Conservation (phyloP, 2,113 vertebrate genomes). For the Rostratula benghalensis region DNA sequence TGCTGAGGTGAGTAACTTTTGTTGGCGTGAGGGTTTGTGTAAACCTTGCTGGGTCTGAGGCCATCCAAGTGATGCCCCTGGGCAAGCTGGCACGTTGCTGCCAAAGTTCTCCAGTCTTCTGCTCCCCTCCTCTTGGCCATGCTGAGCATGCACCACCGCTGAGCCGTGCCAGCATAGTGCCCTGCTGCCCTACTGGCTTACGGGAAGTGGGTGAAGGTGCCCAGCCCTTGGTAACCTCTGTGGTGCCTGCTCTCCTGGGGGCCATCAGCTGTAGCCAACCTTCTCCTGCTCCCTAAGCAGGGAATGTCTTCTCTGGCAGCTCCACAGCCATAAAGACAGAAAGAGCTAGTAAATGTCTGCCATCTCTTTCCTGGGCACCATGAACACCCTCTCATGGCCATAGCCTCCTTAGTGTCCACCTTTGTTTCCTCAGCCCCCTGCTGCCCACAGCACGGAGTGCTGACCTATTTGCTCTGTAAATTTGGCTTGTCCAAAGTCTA, state of each 20-base stretch:
- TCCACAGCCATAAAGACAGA: not conserved
- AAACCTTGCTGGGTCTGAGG: not conserved
- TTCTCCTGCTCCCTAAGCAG: not conserved
- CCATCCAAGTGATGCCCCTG: not conserved
- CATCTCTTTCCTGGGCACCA: not conserved
- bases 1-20: not conserved
- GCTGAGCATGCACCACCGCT: rapidly evolving
- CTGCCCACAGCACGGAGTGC: not conserved
- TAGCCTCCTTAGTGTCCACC: not conserved
- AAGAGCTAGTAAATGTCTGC: not conserved
- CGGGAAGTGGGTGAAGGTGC: not conserved
- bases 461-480: rapidly evolving
- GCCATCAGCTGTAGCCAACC: not conserved
- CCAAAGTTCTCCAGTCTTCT: not conserved
- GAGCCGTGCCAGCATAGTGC: rapidly evolving
- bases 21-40: rapidly evolving
- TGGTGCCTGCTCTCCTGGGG: not conserved
- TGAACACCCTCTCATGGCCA: too few species aligned
- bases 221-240: not conserved
- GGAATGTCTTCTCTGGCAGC: not conserved
- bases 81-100: rapidly evolving
- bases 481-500: not conserved
- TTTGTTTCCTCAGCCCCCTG: not conserved
- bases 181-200: not conserved
- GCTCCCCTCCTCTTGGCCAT: not conserved